phyloP scores from a whole-genome alignment of 2,113 vertebrate genomes.

The Dasyornis broadbenti region DNA sequence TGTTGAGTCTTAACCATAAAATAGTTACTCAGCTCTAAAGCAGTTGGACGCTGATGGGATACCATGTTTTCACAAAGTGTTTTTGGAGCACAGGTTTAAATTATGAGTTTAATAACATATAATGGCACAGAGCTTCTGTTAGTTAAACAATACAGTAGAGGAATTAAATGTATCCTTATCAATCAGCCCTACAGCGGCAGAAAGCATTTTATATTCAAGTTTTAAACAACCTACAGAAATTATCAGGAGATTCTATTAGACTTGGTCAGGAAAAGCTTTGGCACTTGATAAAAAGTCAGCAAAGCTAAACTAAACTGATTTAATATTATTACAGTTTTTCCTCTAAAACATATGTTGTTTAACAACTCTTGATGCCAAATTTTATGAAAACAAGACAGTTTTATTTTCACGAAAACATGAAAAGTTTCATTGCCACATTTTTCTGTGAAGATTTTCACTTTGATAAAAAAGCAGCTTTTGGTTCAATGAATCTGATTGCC shows the following conservation, averaged over 20 bases:
- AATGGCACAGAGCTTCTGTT: conserved; percentile 21
- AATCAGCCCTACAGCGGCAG: neutral
- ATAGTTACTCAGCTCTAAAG: neutral
- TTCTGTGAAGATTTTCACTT: neutral
- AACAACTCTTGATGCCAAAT: neutral
- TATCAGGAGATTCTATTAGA: neutral
- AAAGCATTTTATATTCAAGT: neutral
- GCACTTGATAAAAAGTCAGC: neutral
- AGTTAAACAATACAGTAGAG: conserved; percentile 1
- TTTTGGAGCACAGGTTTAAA: conserved; percentile 24
- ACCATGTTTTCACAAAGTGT: neutral
- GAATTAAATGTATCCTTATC: neutral
- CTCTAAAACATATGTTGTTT: neutral
- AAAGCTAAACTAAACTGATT: neutral
- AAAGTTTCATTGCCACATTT: neutral
- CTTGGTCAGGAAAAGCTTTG: neutral
- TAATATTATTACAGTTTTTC: neutral
- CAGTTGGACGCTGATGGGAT: conserved; percentile 3
- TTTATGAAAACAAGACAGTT: neutral
- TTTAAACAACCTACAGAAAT: conserved; percentile 14
- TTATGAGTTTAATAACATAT: conserved; percentile 43
- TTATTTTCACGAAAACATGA: neutral
- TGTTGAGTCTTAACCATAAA: neutral
- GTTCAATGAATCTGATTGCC: neutral
- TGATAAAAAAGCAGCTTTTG: neutral